Percentiles rank a stretch among this genome's conserved stretches.
Evolutionary conservation across 2,888 invertebrate genomes (phyloP).

Genomic region (Mechanitis mazaeus): DNA sequence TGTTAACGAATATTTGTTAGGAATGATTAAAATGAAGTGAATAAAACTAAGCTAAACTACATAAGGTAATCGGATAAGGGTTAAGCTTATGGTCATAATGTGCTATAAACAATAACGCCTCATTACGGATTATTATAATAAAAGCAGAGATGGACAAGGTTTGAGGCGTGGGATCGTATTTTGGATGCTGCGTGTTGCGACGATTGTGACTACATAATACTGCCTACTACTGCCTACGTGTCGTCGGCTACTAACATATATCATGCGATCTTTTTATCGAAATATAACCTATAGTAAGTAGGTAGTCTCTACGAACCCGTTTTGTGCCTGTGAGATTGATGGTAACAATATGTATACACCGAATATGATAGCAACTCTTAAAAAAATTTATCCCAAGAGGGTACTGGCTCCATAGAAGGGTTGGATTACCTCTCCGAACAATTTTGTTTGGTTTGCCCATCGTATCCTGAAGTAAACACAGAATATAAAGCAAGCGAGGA

Average conservation of each 20-base stretch:
- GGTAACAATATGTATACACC: no score
- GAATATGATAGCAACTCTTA: no score
- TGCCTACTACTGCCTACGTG: slow-evolving; percentile 8
- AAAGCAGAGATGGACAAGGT: slow-evolving; percentile 17
- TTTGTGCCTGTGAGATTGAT: no score
- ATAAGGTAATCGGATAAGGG: slow-evolving; percentile 10
- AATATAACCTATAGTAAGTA: no score
- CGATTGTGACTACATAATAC: slow-evolving; percentile 4
- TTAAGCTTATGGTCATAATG: slow-evolving; percentile 25
- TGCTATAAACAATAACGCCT: slow-evolving; percentile 25
- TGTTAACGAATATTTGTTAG: not conserved
- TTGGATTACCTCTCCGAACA: no score
- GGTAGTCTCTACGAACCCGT: no score
- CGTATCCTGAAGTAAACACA: no score
- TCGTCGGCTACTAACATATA: slow-evolving; percentile 15
- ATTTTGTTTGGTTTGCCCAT: no score
- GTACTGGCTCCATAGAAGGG: no score
- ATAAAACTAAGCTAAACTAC: slow-evolving; percentile 8
- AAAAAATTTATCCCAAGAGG: no score
- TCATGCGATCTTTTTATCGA: no score
- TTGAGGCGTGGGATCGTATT: slow-evolving; percentile 20
- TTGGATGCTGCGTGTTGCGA: slow-evolving; percentile 12
- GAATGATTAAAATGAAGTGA: slow-evolving; percentile 3
- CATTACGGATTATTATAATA: slow-evolving; percentile 6
- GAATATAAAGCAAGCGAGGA: no score